Base-by-base conservation (phyloP, 2,113 vertebrate species). In the Phalacrocorax aristotelis region DNA sequence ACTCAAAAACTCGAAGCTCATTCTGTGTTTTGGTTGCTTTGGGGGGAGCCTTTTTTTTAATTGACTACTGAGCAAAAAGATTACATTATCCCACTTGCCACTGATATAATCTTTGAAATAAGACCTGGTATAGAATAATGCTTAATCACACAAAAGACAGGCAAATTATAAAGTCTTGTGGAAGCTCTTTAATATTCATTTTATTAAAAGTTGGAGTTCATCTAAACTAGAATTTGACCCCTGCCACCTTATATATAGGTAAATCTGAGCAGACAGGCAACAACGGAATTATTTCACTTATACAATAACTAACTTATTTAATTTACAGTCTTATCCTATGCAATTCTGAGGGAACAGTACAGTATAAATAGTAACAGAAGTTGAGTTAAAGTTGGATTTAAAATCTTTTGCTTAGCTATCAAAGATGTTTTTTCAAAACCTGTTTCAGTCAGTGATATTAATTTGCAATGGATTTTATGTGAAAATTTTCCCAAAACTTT, bases 181-280 rank as follows among this genome's bases (percentile, higher is more conserved):
- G 36, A 92, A 92, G 15, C 22, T 94, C 76, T 94, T 97, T 95
- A 89, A 91, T 94, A 93, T 94, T 80, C 54, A 95, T 90, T 95
- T 84, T 72, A 83, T 94, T 97, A 97, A 97, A 93, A 93, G 40
- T 23, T 26, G 75, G 25, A 92, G 32, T 81, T 81, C 32, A 66
- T 8, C 21, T 92, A 85, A 25, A 36, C 64, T 77, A 54, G 25
- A 81, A 25, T 64, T 77, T 94, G 71, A 94, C 71, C 58, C 34
- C 71, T 88, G 34, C 55, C 55, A 64, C n/a, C 42, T 66, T 78
- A 62, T n/a, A 61, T 74, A 74, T 90, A 90, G 20, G 58, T 77
- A 80, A 91, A 90, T 86, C 34, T 74, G 44, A 94, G 30, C 8
- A 62, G 75, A 83, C 8, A 74, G 75, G 20, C 49, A 87, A 42